Evolutionary conservation across 1,140 invertebrate species (phyloP).

Genomic region (Ganaspis sp.): DNA sequence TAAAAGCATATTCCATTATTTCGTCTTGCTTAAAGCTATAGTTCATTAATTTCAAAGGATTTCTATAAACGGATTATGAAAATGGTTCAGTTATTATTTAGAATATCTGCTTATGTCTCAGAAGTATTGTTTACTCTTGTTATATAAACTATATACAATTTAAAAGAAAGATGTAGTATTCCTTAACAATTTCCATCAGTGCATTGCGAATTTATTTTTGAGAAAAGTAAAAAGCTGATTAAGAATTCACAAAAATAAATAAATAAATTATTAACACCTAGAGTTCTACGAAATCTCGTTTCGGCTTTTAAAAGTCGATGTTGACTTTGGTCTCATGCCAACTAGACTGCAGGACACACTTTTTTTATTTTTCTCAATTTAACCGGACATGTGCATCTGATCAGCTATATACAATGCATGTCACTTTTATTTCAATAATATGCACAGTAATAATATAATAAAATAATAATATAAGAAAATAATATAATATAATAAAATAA

Average conservation of each 20-base stretch:
- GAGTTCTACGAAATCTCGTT: conserved; percentile 41
- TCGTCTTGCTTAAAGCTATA: too few species aligned
- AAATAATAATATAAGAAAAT: too few species aligned
- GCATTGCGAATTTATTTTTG: not conserved
- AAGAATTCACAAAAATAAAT: conserved; percentile 13
- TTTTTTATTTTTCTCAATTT: conserved; percentile 16
- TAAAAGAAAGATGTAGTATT: too few species aligned
- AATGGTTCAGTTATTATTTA: too few species aligned
- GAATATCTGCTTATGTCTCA: too few species aligned
- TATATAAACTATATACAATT: too few species aligned
- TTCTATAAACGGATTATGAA: too few species aligned
- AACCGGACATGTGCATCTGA: not conserved
- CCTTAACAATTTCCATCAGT: not conserved
- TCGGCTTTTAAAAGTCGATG: conserved; percentile 56
- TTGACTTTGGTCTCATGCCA: conserved; percentile 58
- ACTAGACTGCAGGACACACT: conserved; percentile 44
- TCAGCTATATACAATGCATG: not conserved
- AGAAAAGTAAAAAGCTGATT: not conserved
- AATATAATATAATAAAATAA: too few species aligned
- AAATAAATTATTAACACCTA: conserved; percentile 21
- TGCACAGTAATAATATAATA: not conserved
- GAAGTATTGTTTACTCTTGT: too few species aligned
- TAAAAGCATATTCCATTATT: too few species aligned
- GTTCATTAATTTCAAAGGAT: too few species aligned
- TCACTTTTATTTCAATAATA: too few species aligned